phyloP scores from a whole-genome alignment of 2,888 invertebrate genomes.

The Caenorhabditis sulstoni region DNA sequence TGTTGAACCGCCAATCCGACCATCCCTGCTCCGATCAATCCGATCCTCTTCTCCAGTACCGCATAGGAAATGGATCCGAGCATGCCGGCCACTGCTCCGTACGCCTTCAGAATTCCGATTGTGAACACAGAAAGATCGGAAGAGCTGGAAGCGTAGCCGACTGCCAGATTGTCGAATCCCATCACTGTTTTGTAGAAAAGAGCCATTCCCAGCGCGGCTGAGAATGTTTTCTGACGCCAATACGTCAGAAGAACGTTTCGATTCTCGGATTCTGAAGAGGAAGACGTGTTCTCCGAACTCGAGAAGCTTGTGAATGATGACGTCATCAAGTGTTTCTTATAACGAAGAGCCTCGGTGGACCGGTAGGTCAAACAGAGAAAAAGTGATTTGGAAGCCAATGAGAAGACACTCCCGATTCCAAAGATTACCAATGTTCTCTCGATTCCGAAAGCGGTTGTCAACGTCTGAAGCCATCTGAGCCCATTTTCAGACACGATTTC shows the following conservation, averaged over 20 bases:
- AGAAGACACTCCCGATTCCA: conserved; percentile 4
- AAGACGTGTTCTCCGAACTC: neutral
- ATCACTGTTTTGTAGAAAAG: conserved; percentile 76
- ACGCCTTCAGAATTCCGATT: conserved; percentile 35
- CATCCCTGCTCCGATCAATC: conserved; percentile 70
- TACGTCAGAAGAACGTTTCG: conserved; percentile 47
- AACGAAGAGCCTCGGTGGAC: neutral
- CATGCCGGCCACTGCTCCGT: conserved; percentile 66
- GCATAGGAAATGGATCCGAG: conserved; percentile 72
- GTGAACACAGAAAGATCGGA: conserved; percentile 26
- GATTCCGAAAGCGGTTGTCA: conserved; percentile 35
- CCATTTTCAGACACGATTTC: too few species aligned
- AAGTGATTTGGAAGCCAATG: conserved; percentile 8
- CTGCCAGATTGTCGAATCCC: conserved; percentile 73
- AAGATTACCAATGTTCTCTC: neutral
- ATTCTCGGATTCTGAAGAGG: neutral
- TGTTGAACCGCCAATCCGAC: conserved; percentile 74
- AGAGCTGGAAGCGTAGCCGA: conserved; percentile 32
- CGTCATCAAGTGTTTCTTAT: neutral
- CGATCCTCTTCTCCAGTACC: conserved; percentile 66
- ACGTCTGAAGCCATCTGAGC: conserved; percentile 24
- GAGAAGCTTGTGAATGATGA: neutral
- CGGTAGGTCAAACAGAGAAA: neutral
- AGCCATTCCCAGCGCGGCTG: conserved; percentile 74
- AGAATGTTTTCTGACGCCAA: conserved; percentile 63